Evolutionary conservation across 1,140 invertebrate genomes (phyloP).

Genomic region (Micrasema minimum): DNA sequence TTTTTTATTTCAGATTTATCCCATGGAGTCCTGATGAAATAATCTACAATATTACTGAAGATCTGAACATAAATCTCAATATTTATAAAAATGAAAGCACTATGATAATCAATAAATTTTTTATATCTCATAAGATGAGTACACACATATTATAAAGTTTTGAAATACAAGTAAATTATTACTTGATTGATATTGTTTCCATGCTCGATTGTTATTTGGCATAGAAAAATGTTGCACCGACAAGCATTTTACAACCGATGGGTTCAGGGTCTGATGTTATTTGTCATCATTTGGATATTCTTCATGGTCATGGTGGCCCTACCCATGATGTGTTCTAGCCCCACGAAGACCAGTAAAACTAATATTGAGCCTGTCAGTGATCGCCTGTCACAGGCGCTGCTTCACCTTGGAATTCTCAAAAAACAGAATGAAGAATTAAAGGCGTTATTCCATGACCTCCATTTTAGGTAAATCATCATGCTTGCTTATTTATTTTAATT

Average conservation of each 20-base stretch:
- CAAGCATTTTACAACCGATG: slow-evolving; percentile 41
- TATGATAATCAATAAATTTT: not conserved
- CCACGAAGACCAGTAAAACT: slow-evolving; percentile 18
- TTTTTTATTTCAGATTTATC: too few species aligned
- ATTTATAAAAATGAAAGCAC: not conserved
- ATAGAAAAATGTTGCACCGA: slow-evolving; percentile 44
- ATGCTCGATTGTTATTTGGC: not conserved
- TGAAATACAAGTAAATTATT: not conserved
- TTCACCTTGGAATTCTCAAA: slow-evolving; percentile 37
- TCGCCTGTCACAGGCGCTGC: slow-evolving; percentile 38
- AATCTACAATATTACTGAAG: too few species aligned
- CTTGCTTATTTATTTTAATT: too few species aligned
- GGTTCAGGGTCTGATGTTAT: slow-evolving; percentile 35
- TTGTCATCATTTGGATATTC: slow-evolving; percentile 43
- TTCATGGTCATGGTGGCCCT: slow-evolving; percentile 44
- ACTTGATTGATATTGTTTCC: not conserved
- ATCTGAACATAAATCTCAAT: not conserved
- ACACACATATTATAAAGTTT: not conserved
- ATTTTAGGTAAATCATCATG: slow-evolving; percentile 40
- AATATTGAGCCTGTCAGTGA: slow-evolving; percentile 40
- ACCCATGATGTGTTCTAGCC: slow-evolving; percentile 47
- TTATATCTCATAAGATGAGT: not conserved
- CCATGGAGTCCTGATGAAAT: too few species aligned
- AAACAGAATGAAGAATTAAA: slow-evolving; percentile 52
- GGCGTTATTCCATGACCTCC: slow-evolving; percentile 39